Evolutionary conservation across 2,888 invertebrate genomes (phyloP).

Genomic region (Nudaria mundana): DNA sequence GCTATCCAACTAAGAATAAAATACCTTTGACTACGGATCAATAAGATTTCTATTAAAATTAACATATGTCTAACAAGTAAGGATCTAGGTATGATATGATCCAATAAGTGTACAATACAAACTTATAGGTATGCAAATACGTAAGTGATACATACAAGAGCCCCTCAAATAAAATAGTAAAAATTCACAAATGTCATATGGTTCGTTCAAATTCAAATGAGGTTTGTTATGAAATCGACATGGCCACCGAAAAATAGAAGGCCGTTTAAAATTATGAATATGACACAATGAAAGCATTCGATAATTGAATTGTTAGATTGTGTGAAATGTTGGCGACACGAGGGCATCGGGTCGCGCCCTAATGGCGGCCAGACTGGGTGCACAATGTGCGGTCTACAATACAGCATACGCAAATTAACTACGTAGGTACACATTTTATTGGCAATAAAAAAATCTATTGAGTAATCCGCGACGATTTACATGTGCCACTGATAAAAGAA

Average conservation of each 20-base stretch:
- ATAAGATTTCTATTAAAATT: conserved; percentile 57
- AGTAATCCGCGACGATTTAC: conserved; percentile 66
- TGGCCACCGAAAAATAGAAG: conserved; percentile 59
- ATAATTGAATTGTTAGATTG: conserved; percentile 68
- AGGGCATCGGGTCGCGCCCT: conserved; percentile 77
- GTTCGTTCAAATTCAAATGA: conserved; percentile 65
- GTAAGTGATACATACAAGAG: conserved; percentile 59
- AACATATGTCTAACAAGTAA: conserved; percentile 75
- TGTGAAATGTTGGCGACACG: conserved; percentile 54
- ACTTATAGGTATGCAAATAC: conserved; percentile 65
- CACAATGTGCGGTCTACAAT: conserved; percentile 70
- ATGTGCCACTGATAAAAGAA: conserved; percentile 65
- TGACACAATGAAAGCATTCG: conserved; percentile 51
- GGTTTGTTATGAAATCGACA: conserved; percentile 53
- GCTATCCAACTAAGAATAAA: conserved; percentile 42
- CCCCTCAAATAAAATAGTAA: conserved; percentile 19
- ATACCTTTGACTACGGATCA: conserved; percentile 50
- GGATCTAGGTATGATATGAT: conserved; percentile 54
- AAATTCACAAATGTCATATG: conserved; percentile 44
- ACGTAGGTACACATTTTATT: conserved; percentile 74
- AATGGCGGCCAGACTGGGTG: conserved; percentile 44
- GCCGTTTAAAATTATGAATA: conserved; percentile 63
- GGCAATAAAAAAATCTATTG: conserved; percentile 71
- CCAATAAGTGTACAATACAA: conserved; percentile 60
- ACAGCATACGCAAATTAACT: conserved; percentile 77